Percentiles rank a stretch among this genome's conserved stretches.
Evolutionary conservation across 2,797 vertebrate species (phyloP).

Genomic region (Okamejei kenojei): DNA sequence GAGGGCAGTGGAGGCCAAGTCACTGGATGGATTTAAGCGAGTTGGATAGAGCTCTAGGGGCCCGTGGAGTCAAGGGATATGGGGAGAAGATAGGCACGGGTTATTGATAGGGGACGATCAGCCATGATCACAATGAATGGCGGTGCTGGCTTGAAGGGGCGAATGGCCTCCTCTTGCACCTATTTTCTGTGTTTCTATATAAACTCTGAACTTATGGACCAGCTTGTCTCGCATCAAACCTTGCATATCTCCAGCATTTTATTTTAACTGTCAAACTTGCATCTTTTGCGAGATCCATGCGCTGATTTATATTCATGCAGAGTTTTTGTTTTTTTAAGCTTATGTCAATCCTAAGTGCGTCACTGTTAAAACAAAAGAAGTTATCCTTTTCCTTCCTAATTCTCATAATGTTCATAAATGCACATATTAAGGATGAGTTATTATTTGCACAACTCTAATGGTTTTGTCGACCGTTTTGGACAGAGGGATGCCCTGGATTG

Average conservation of each 20-base stretch:
- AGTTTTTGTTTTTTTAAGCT: too few relatives aligned
- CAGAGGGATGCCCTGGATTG: constrained; percentile 90
- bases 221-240: background rate
- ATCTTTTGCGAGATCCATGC: background rate
- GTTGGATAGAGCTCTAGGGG: too few relatives aligned
- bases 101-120: too few relatives aligned
- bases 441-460: background rate
- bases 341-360: background rate
- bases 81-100: too few relatives aligned
- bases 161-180: too few relatives aligned
- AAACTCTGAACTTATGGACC: background rate
- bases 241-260: background rate
- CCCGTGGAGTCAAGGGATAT: too few relatives aligned
- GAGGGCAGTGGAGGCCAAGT: too few relatives aligned
- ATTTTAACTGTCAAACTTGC: background rate
- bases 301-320: background rate
- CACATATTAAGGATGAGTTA: background rate
- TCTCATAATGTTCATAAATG: background rate
- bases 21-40: too few relatives aligned
- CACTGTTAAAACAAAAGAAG: background rate
- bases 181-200: too few relatives aligned
- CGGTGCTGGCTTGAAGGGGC: too few relatives aligned
- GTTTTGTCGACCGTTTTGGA: constrained; percentile 41
- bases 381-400: background rate
- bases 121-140: too few relatives aligned